A percentile compares a stretch with the other conserved stretches of the same genome.
phyloP scores from a whole-genome alignment of 2,113 vertebrate genomes.

The Raja brachyura region DNA sequence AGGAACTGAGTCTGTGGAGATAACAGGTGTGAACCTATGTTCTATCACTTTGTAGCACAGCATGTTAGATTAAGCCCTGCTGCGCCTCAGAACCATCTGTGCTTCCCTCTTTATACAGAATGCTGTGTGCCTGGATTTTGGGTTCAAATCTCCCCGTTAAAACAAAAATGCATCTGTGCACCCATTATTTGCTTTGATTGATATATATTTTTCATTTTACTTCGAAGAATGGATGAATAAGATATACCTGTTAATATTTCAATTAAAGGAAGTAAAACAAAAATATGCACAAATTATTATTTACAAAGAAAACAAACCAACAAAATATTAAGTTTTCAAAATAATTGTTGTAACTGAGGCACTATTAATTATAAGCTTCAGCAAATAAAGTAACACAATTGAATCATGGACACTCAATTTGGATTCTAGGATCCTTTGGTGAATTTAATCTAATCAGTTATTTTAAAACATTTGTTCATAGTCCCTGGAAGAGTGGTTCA shows the following conservation, averaged over 20 bases:
- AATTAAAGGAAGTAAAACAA: not conserved
- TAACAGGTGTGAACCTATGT: conserved; percentile 31
- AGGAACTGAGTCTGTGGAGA: conserved; percentile 4
- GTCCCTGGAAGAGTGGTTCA: not conserved
- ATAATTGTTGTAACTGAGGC: not conserved
- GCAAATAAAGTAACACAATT: not conserved
- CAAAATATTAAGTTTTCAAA: not conserved
- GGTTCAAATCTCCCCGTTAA: not conserved
- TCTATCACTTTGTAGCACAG: conserved; percentile 24
- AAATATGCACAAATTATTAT: not conserved
- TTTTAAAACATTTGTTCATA: not conserved
- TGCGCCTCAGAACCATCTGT: conserved; percentile 21
- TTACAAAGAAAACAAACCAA: not conserved
- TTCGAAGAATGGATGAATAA: not conserved
- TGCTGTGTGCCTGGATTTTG: not conserved
- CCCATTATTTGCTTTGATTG: not conserved
- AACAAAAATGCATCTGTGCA: not conserved
- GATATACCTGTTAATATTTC: not conserved
- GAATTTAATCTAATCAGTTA: not conserved
- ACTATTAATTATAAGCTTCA: not conserved
- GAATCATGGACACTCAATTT: not conserved
- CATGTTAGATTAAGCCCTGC: conserved; percentile 13
- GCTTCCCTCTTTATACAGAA: not conserved
- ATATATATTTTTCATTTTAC: not conserved
- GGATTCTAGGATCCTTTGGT: not conserved